phyloP scores from a whole-genome alignment of 2,113 vertebrate genomes.

The Platichthys flesus region DNA sequence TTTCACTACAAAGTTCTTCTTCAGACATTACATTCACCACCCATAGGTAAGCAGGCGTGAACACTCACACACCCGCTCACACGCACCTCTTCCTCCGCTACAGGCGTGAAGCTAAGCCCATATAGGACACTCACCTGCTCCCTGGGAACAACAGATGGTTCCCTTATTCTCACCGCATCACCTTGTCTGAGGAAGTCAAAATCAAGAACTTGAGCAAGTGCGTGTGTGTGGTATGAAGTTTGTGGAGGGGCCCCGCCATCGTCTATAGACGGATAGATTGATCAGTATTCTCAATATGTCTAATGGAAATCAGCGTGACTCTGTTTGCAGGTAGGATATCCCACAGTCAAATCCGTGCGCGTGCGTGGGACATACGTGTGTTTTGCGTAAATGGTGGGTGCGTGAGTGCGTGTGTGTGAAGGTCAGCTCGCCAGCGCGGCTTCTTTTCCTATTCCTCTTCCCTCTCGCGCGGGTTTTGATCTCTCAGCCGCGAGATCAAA shows the following conservation, averaged over 20 bases:
- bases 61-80: conserved; percentile 7
- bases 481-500: conserved; percentile 88
- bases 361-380: conserved; percentile 12
- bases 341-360: conserved; percentile 60
- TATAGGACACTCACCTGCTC: conserved; percentile 67
- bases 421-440: conserved; percentile 79
- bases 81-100: conserved; percentile 19
- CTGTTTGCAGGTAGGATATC: conserved; percentile 66
- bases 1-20: not conserved
- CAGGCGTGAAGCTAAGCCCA: conserved; percentile 63
- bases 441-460: conserved; percentile 79
- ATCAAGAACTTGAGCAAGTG: conserved; percentile 41
- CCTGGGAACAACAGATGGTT: conserved; percentile 72
- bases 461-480: conserved; percentile 85
- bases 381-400: conserved; percentile 34
- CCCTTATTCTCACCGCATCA: conserved; percentile 60
- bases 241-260: not conserved
- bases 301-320: conserved; percentile 14
- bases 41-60: not conserved
- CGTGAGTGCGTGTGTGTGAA: conserved; percentile 61
- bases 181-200: conserved; percentile 67
- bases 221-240: not conserved
- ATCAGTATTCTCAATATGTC: conserved; percentile 28
- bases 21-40: too few relatives aligned
- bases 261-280: not conserved